Percentiles rank a stretch among this genome's conserved stretches.
phyloP scores from a whole-genome alignment of 2,888 invertebrate genomes.

The Drosophila ustulata region DNA sequence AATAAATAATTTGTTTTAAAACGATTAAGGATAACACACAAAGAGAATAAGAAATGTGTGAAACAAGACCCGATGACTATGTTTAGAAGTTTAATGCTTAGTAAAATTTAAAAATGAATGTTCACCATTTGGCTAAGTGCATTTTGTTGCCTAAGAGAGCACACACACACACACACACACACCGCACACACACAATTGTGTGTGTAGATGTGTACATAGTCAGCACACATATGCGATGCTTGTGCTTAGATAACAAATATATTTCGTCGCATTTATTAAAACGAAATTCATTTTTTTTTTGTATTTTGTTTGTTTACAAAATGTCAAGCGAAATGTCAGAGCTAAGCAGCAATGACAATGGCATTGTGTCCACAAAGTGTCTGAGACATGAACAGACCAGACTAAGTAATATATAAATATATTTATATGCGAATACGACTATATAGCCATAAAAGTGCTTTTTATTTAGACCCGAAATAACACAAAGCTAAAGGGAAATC shows the following conservation, averaged over 20 bases:
- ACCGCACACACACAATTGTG: neutral
- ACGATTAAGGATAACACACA: neutral
- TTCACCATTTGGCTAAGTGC: slow-evolving; percentile 44
- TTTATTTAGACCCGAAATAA: slow-evolving; percentile 5
- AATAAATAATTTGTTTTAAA: too few species aligned
- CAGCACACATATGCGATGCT: slow-evolving; percentile 21
- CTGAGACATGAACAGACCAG: slow-evolving; percentile 24
- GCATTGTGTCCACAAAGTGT: slow-evolving; percentile 35
- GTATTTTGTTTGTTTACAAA: slow-evolving; percentile 53
- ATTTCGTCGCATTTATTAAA: slow-evolving; percentile 60
- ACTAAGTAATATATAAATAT: slow-evolving; percentile 14
- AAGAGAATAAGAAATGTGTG: too few species aligned
- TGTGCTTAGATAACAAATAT: slow-evolving; percentile 59
- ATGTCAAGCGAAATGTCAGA: slow-evolving; percentile 47
- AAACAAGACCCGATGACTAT: too few species aligned
- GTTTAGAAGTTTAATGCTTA: neutral
- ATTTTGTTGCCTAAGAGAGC: slow-evolving; percentile 21
- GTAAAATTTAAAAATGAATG: slow-evolving; percentile 30
- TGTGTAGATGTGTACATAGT: slow-evolving; percentile 13
- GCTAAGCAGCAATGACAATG: slow-evolving; percentile 33
- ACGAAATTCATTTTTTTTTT: slow-evolving; percentile 33
- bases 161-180: neutral
- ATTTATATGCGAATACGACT: slow-evolving; percentile 1
- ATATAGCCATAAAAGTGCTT: slow-evolving; percentile 7
- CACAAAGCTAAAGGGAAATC: neutral